phyloP scores from a whole-genome alignment of 2,888 invertebrate species.

The Ectropis crepuscularia region DNA sequence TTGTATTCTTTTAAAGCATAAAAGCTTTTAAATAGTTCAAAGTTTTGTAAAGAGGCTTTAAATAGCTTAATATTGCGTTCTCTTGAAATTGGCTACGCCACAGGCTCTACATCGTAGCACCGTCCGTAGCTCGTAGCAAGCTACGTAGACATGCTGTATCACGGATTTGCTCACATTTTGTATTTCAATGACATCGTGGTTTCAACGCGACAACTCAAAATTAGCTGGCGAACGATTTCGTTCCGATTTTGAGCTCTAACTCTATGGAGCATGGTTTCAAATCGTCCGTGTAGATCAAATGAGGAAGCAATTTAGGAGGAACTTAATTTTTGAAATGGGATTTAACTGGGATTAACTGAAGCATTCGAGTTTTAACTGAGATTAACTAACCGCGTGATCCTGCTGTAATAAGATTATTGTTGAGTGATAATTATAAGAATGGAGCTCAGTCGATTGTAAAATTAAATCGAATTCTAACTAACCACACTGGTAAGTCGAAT shows the following conservation, averaged over 20 bases:
- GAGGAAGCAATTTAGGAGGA: slow-evolving; percentile 35
- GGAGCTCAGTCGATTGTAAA: slow-evolving; percentile 11
- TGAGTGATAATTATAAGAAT: slow-evolving; percentile 11
- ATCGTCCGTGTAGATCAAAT: slow-evolving; percentile 13
- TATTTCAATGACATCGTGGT: slow-evolving; percentile 33
- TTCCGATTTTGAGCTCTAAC: slow-evolving; percentile 20
- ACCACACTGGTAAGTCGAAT: too few species aligned
- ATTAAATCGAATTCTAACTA: not conserved
- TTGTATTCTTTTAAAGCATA: too few species aligned
- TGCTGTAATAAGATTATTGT: slow-evolving; percentile 28
- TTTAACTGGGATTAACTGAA: slow-evolving; percentile 29
- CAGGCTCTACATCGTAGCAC: slow-evolving; percentile 13
- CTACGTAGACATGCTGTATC: slow-evolving; percentile 27
- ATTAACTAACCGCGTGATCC: slow-evolving; percentile 25
- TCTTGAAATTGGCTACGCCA: not conserved
- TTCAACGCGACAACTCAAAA: slow-evolving; percentile 28
- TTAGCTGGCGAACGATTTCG: slow-evolving; percentile 21
- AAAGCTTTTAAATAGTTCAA: too few species aligned
- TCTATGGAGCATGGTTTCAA: slow-evolving; percentile 7
- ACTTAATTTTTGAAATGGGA: slow-evolving; percentile 35
- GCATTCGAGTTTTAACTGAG: slow-evolving; percentile 31
- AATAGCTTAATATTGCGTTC: too few species aligned
- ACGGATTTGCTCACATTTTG: slow-evolving; percentile 30
- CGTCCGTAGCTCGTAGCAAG: slow-evolving; percentile 24
- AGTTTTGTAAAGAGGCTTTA: too few species aligned